Conservation (phyloP, 2,888 invertebrate species). For the Latrodectus elegans region DNA sequence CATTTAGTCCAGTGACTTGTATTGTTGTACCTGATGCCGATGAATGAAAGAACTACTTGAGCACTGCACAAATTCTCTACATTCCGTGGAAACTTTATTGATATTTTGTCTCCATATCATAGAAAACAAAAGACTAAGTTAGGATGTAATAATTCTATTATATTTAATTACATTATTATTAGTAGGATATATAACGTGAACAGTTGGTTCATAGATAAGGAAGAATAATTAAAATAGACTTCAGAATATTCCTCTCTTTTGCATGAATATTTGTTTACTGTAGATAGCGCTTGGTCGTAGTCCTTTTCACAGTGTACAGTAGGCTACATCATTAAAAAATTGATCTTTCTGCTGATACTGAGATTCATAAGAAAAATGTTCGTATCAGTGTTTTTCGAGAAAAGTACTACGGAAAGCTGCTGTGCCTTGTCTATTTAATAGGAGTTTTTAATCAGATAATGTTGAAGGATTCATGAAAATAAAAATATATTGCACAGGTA, state of each 20-base stretch:
- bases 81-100: slow-evolving; percentile 58
- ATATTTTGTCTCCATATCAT: slow-evolving; percentile 68
- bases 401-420: slow-evolving; percentile 63
- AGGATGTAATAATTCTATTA: slow-evolving; percentile 56
- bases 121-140: slow-evolving; percentile 63
- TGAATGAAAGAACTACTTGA: slow-evolving; percentile 60
- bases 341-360: slow-evolving; percentile 40
- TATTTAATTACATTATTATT: slow-evolving; percentile 35
- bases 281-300: slow-evolving; percentile 66
- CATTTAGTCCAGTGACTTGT: slow-evolving; percentile 65
- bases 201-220: slow-evolving; percentile 61
- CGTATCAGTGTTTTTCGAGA: slow-evolving; percentile 67
- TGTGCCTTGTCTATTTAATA: slow-evolving; percentile 63
- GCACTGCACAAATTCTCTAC: slow-evolving; percentile 51
- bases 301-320: slow-evolving; percentile 62
- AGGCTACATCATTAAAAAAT: slow-evolving; percentile 58
- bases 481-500: too few relatives aligned
- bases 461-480: neutral
- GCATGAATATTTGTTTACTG: slow-evolving; percentile 68
- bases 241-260: slow-evolving; percentile 67
- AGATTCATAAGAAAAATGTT: slow-evolving; percentile 58
- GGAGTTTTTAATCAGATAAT: slow-evolving; percentile 35
- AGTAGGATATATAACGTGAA: slow-evolving; percentile 36
- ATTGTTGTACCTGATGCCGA: slow-evolving; percentile 63
- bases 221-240: slow-evolving; percentile 49